phyloP scores from a whole-genome alignment of 2,888 invertebrate genomes.

The Capitulum mitella region DNA sequence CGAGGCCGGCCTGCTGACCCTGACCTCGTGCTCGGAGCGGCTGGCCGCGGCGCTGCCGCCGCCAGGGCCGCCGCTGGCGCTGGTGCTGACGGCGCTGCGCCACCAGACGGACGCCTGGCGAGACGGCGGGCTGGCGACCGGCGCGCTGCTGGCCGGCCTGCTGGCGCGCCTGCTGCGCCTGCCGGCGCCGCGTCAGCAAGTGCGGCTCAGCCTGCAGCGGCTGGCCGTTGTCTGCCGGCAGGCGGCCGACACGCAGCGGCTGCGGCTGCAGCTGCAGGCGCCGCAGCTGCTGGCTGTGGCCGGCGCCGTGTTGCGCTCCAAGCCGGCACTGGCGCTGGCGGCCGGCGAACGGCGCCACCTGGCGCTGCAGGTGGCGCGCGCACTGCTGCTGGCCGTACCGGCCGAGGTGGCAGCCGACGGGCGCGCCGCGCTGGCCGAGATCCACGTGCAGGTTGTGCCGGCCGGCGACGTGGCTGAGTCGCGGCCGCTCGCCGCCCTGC shows the following conservation, averaged over 20 bases:
- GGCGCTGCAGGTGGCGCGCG: constrained; percentile 14
- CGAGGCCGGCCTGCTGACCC: neutral
- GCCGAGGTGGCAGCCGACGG: neutral
- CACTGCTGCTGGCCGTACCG: constrained; percentile 5
- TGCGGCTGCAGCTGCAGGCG: neutral
- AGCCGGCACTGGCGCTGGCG: neutral
- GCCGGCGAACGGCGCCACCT: constrained; percentile 3
- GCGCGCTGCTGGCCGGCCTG: constrained; percentile 1
- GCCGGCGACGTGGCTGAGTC: neutral
- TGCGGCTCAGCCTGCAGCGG: neutral
- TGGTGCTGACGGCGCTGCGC: neutral
- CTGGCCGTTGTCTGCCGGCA: neutral
- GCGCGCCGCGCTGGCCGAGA: neutral
- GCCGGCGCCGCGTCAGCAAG: neutral
- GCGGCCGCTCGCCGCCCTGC: neutral
- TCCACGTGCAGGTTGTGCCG: constrained; percentile 2
- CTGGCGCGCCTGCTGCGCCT: neutral
- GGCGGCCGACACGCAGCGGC: neutral
- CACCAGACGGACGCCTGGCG: neutral
- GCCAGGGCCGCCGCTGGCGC: neutral
- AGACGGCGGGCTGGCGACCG: constrained; percentile 1
- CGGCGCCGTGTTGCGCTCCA: neutral
- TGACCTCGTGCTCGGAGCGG: neutral
- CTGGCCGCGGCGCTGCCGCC: constrained; percentile 1
- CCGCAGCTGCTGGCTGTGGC: constrained; percentile 4